Base-by-base conservation (phyloP, 1,140 invertebrate genomes). In the Holotrichia oblita region DNA sequence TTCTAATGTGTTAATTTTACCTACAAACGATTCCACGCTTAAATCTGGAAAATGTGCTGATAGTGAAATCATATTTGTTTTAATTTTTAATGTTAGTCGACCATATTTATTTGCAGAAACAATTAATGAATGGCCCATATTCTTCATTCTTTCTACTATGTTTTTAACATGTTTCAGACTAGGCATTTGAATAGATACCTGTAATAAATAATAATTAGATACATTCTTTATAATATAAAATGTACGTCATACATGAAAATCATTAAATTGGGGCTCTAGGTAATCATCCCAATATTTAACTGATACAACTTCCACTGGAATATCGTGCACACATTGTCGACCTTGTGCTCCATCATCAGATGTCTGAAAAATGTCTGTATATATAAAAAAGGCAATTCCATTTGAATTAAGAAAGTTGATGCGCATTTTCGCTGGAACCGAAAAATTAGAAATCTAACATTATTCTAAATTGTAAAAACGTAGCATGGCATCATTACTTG, bases 101-200 rank as follows among this genome's bases (percentile, higher is more conserved):
- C 95, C 96, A 77, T 87, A 87, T 41, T 90, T 89, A 77, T 92
- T 93, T 0, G 93, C 95, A 80, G 90, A 89, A 4, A 97, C 87
- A 17, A 90, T 89, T 24, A 97, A 85, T 79, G 89, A 88, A 0
- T 91, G 88, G 40, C 91, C 92, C 84, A 96, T 90, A 75, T 92
- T 93, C 84, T 93, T 94, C 90, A 97, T 93, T 81, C 93, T 90
- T 64, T 97, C 96, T 14, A 96, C 91, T 3, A 95, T 91, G 82
- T 91, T 93, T 78, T 92, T 90, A 9, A 97, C 83, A 42, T 93
- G 87, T 83, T 94, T 95, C 22, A 96, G 86, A 41, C 91, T 87
- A 10, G 95, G 95, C 87, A 96, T 87, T 78, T 93, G 90, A 79
- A 96, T 91, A 41, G 93, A 93, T 76, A 96, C 91, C 92, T 95